Evolutionary conservation across 2,888 invertebrate species (phyloP), one percentile per base, ranked within the genome.

Genomic region (Kuschelorhynchus macadamiae): DNA sequence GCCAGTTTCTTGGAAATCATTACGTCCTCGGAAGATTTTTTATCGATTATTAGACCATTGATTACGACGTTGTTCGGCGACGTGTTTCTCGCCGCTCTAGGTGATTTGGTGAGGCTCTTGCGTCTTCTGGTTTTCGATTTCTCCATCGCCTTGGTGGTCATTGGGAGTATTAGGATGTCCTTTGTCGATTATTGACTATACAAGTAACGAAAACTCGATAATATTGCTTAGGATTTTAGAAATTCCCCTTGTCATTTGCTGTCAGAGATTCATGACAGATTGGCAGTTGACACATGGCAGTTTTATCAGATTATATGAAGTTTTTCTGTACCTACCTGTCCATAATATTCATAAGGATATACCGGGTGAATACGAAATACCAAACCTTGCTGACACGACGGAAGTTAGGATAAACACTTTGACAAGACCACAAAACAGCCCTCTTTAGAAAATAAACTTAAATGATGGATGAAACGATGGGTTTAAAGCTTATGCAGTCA

Each of bases 11-110:
- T 33, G 4, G 30, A 18, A 8, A 30, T n/a, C 11, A 1, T 12
- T 14, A 46, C n/a, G 8, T 25, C 18, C 25, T 36, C 60, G 0
- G 16, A 32, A 1, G 49, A 14, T 9, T 44, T 39, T 42, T 52
- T 52, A 8, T 59, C 66, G 16, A 67, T 55, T 3, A 53, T 20
- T 16, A 47, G 33, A 1, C 67, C 67, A 42, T 67, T 30, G 8
- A 61, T 60, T 5, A 67, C 17, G 1, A 61, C 55, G 39, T 67
- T 61, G 18, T 67, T 67, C 5, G 67, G 60, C 17, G 60, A 67
- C 2, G 12, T 7, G 20, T 11, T 52, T 61, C 49, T n/a, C 4
- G 30, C 9, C 5, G 9, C 9, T 32, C 30, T 16, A 3, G 30
- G 17, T 16, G 14, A 2, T 17, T 21, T 55, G 2, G 4, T 36